A percentile compares a stretch with the other conserved stretches of the same genome.
phyloP scores from a whole-genome alignment of 2,888 invertebrate species.

The Apamea monoglypha region DNA sequence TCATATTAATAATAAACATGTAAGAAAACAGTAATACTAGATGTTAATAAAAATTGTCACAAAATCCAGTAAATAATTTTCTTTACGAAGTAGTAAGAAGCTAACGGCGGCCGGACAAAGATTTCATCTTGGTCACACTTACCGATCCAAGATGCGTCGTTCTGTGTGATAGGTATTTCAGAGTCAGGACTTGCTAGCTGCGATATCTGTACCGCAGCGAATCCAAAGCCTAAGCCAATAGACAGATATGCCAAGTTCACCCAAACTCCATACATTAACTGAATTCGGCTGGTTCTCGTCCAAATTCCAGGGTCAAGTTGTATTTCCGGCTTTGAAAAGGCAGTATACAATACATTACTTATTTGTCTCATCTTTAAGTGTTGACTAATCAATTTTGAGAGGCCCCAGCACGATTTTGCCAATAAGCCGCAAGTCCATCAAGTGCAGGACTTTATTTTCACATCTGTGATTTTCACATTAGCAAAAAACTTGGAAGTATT shows the following conservation, averaged over 20 bases:
- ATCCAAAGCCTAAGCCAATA: slow-evolving; percentile 91
- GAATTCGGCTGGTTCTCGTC: slow-evolving; percentile 76
- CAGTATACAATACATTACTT: neutral
- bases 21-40: neutral
- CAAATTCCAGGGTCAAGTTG: slow-evolving; percentile 75
- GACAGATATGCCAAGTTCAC: slow-evolving; percentile 90
- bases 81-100: neutral
- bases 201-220: slow-evolving; percentile 91
- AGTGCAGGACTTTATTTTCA: neutral
- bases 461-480: neutral
- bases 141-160: slow-evolving; percentile 92
- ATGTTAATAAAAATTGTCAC: neutral
- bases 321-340: accelerated
- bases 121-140: slow-evolving; percentile 59
- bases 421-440: slow-evolving; percentile 2
- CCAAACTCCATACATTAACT: slow-evolving; percentile 79
- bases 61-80: neutral
- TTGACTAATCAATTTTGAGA: neutral
- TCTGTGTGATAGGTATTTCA: slow-evolving; percentile 79
- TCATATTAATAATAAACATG: neutral
- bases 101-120: neutral
- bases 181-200: slow-evolving; percentile 85
- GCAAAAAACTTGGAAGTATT: slow-evolving; percentile 2
- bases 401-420: neutral
- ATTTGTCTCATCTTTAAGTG: neutral